Conservation (phyloP, 1,140 invertebrate genomes). For the Dreissena rostriformis region DNA sequence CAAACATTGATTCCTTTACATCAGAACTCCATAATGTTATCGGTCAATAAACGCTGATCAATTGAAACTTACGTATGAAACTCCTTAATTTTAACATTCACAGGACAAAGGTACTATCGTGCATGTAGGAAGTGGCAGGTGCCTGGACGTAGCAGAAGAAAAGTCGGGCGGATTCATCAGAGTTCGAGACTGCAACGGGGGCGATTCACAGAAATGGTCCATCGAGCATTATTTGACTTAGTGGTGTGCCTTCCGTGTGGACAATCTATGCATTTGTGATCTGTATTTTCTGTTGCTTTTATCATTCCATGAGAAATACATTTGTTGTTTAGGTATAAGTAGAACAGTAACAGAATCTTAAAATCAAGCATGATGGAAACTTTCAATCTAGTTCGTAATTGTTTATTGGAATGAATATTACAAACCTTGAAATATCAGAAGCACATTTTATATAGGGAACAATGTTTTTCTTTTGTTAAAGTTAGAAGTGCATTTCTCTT, state of each 20-base stretch:
- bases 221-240: conserved; percentile 73
- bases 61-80: neutral
- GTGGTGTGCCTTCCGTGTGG: neutral
- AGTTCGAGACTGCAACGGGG: conserved; percentile 67
- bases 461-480: too few species aligned
- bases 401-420: too few species aligned
- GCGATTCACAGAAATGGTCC: conserved; percentile 75
- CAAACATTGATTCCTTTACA: neutral
- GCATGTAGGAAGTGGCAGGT: conserved; percentile 65
- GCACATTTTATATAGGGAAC: too few species aligned
- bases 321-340: too few species aligned
- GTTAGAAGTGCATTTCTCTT: too few species aligned
- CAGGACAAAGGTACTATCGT: conserved; percentile 66
- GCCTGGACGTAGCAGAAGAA: conserved; percentile 69
- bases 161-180: conserved; percentile 63
- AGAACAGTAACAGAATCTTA: too few species aligned
- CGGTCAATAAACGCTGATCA: neutral
- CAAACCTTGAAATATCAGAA: too few species aligned
- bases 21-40: neutral
- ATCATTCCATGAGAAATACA: too few species aligned
- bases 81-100: conserved; percentile 20
- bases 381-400: too few species aligned
- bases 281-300: too few species aligned
- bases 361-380: too few species aligned
- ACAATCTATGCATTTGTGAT: too few species aligned